These are phyloP conservation scores for Abrostola triplasia DNA, from an alignment of 2,888 invertebrate species.

Conservation along the genomic window DNA sequence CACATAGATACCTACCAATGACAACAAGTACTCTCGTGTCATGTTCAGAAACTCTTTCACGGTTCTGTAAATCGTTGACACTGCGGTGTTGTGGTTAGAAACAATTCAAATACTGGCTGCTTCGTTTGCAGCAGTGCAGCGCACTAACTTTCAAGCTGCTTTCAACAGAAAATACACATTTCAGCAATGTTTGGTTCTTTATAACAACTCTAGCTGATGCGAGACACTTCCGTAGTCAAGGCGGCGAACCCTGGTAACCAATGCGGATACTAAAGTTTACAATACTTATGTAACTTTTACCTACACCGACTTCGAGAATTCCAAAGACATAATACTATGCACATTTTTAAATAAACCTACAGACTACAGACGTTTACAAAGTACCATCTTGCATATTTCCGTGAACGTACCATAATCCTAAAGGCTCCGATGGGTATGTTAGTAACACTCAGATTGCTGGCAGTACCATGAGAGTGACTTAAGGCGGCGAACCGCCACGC, in stretches of 20 bases:
- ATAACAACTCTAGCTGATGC: background rate
- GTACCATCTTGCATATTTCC: too few species aligned
- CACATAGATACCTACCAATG: conserved; percentile 35
- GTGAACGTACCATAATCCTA: too few species aligned
- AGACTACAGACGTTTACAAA: too few species aligned
- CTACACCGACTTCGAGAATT: background rate
- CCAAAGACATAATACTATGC: background rate
- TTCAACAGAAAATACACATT: conserved; percentile 49
- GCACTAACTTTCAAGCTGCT: conserved; percentile 44
- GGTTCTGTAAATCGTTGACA: conserved; percentile 16
- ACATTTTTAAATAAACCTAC: background rate
- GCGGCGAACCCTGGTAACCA: conserved; percentile 2
- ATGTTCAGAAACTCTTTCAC: conserved; percentile 18
- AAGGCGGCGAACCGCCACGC: too few species aligned
- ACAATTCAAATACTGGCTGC: conserved; percentile 34
- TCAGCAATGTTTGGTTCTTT: conserved; percentile 19
- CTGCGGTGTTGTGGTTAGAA: conserved; percentile 29
- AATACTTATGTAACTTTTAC: background rate
- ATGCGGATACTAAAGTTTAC: conserved; percentile 1
- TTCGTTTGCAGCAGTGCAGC: conserved; percentile 30
- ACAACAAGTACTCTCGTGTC: conserved; percentile 17
- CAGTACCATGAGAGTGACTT: too few species aligned
- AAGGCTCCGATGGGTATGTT: too few species aligned
- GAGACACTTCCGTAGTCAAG: background rate
- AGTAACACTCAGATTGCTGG: too few species aligned